A percentile compares a stretch with the other conserved stretches of the same genome.
Evolutionary conservation across 23 tunicate species (phyloP).

Genomic region (Botrylloides violaceus): DNA sequence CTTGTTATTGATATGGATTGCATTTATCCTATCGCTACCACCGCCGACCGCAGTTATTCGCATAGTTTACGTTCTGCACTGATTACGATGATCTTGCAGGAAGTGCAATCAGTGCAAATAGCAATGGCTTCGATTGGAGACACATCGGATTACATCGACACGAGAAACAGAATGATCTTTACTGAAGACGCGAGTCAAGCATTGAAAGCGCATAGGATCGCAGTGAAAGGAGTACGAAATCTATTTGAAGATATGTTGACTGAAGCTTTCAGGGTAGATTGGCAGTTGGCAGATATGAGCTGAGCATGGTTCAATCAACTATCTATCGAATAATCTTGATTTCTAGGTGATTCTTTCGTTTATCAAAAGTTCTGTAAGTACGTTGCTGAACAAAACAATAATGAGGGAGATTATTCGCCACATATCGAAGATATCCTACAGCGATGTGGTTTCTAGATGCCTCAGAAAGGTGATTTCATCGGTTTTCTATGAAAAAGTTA

Average conservation of each 20-base stretch:
- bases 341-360: not conserved
- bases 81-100: not conserved
- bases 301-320: no score
- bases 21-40: no score
- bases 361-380: not conserved
- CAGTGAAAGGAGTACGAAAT: not conserved
- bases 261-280: slow-evolving; percentile 5
- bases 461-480: slow-evolving; percentile 2
- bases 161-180: not conserved
- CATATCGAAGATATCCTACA: not conserved
- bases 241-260: slow-evolving; percentile 8
- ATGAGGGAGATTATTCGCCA: slow-evolving; percentile 14
- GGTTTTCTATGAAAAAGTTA: no score
- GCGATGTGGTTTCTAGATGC: slow-evolving; percentile 1
- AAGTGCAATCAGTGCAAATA: not conserved
- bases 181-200: slow-evolving; percentile 8
- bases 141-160: slow-evolving; percentile 13
- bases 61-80: no score
- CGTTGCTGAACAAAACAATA: slow-evolving; percentile 6
- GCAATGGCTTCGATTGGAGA: slow-evolving; percentile 1
- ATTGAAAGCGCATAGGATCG: not conserved
- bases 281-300: no score
- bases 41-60: no score
- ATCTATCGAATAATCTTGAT: no score
- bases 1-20: no score